phyloP scores from a whole-genome alignment of 2,113 vertebrate species.

The Phycodurus eques region DNA sequence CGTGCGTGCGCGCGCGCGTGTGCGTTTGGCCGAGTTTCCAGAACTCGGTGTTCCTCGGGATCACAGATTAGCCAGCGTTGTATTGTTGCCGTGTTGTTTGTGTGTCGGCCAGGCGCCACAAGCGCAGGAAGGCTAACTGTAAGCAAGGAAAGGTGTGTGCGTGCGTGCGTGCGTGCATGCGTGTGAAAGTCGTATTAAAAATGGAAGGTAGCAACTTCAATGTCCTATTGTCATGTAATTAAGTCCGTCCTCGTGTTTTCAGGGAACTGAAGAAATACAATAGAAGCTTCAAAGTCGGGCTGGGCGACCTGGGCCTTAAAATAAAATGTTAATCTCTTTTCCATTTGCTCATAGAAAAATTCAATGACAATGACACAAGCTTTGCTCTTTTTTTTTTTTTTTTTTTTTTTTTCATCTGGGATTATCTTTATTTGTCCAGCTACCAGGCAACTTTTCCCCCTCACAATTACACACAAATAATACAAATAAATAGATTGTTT shows the following conservation, averaged over 20 bases:
- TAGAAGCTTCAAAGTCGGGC: no score
- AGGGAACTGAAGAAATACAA: not conserved
- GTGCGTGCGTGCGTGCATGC: conserved; percentile 2
- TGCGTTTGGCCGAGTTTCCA: conserved; percentile 60
- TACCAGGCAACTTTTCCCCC: no score
- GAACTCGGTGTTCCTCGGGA: conserved; percentile 74
- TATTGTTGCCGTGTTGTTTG: conserved; percentile 75
- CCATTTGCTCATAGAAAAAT: not conserved
- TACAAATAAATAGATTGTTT: not conserved
- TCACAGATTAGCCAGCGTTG: conserved; percentile 70
- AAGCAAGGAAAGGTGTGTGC: conserved; percentile 65
- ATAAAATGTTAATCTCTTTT: not conserved
- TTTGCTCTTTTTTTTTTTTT: no score
- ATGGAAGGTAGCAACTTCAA: not conserved
- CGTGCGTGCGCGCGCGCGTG: conserved; percentile 24
- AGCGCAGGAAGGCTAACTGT: conserved; percentile 69
- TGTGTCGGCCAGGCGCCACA: conserved; percentile 66
- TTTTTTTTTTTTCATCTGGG: no score
- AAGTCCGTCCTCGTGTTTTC: not conserved
- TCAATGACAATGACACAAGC: no score
- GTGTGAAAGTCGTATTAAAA: not conserved
- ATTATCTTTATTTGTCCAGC: no score
- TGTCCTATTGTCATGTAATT: not conserved
- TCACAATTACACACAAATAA: no score
- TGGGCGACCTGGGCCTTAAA: no score